Conservation (phyloP, 1,140 invertebrate genomes). For the Drosophila prosaltans region DNA sequence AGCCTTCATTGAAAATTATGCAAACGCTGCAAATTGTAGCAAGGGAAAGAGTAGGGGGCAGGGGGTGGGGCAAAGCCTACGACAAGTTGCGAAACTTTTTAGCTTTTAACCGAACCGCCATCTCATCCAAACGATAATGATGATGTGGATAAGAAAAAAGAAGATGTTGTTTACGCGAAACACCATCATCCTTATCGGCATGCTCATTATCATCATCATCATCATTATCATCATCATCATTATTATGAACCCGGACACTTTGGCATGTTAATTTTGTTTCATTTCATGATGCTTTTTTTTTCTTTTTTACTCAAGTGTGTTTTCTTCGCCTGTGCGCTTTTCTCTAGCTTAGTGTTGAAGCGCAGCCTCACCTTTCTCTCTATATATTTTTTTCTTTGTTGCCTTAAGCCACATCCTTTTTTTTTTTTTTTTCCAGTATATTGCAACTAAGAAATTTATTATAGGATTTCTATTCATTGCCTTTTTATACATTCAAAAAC, state of each 20-base stretch:
- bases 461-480: slow-evolving; percentile 7
- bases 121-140: slow-evolving; percentile 36
- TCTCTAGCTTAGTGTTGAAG: slow-evolving; percentile 29
- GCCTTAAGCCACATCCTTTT: not conserved
- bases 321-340: slow-evolving; percentile 27
- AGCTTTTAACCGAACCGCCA: slow-evolving; percentile 36
- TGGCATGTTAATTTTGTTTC: slow-evolving; percentile 67
- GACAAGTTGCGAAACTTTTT: slow-evolving; percentile 10
- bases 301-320: slow-evolving; percentile 42
- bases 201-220: not conserved
- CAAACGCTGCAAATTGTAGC: slow-evolving; percentile 50
- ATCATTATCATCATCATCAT: slow-evolving; percentile 25
- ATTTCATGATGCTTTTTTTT: slow-evolving; percentile 55
- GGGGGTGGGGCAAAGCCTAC: not conserved
- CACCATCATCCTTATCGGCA: not conserved
- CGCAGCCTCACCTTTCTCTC: slow-evolving; percentile 15
- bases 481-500: not conserved
- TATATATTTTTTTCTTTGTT: slow-evolving; percentile 24
- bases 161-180: not conserved
- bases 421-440: not conserved
- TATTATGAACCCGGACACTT: slow-evolving; percentile 37
- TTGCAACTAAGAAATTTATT: not conserved
- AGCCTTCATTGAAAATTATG: slow-evolving; percentile 62
- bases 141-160: not conserved
- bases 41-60: not conserved